Evolutionary conservation across 1,140 invertebrate species (phyloP), one percentile per base, ranked within the genome.

Genomic region (Cydia splendana): DNA sequence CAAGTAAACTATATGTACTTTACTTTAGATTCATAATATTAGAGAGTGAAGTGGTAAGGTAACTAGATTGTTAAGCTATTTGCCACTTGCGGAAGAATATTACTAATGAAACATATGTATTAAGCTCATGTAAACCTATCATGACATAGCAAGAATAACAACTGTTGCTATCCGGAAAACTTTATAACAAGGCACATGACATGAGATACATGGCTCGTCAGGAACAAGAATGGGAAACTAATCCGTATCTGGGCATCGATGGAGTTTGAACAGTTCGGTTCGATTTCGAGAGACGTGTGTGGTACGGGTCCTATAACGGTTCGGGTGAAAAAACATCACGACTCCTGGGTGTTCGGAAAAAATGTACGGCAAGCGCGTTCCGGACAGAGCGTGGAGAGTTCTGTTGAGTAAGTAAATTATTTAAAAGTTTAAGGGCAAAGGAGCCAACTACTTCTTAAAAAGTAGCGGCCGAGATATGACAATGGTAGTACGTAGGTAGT

Each of bases 261-360:
- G 67, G 30, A 42, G n/a, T 4, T 4, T 18, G 34, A 38, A 42
- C 34, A 42, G 4, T 18, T 38, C 6, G 38, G 30, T 71, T 45
- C 4, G 30, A 15, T 45, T 15, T 38, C 13, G 67, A 13, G 67
- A 15, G 53, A 62, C n/a, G 67, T 71, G 67, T 38, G 18, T 18
- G 67, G 67, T 71, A 30, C 30, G 67, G 34, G 18, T 38, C n/a
- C 67, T n/a, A 71, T 71, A 71, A 71, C 67, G 67, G 67, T 71
- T 38, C 45, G n/a, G 34, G 34, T 38, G 34, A 71, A 71, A 71
- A 71, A 71, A 42, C 30, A 10, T 71, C 67, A 71, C 67, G 67
- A 71, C 67, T 71, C 67, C 67, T 45, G 67, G 67, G 67, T 38
- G 34, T n/a, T 10, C 15, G 67, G n/a, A 71, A 71, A 71, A 71